Evolutionary conservation across 2,113 vertebrate species (phyloP).

Genomic region (Cheirogaleus medius): DNA sequence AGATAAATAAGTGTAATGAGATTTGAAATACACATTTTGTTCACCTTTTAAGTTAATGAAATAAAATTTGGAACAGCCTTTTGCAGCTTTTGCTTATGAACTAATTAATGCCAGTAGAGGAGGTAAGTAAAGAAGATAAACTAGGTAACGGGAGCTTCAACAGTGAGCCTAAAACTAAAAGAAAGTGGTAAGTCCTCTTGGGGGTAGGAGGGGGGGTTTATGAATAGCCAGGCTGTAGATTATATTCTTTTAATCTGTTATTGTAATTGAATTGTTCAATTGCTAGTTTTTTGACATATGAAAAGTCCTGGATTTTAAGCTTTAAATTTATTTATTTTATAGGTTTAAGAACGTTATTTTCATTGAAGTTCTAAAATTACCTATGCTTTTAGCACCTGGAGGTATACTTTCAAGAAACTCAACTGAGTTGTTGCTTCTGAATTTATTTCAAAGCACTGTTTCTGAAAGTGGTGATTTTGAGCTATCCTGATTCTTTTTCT

Average conservation of each 20-base stretch:
- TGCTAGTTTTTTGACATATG: background rate
- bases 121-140: background rate
- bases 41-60: constrained; percentile 72
- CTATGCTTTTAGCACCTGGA: background rate
- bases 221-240: background rate
- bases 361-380: background rate
- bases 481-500: background rate
- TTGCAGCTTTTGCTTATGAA: constrained; percentile 38
- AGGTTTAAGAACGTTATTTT: background rate
- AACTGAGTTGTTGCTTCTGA: background rate
- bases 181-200: background rate
- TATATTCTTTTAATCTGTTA: background rate
- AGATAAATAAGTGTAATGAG: constrained; percentile 2
- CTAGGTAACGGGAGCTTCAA: background rate
- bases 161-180: background rate
- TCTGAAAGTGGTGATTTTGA: constrained; percentile 14
- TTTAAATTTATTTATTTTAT: constrained; percentile 23
- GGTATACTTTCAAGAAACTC: background rate
- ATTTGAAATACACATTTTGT: constrained; percentile 62
- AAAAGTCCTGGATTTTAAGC: background rate
- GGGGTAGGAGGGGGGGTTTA: rapidly evolving
- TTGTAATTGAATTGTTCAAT: background rate
- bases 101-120: background rate
- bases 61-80: constrained; percentile 70
- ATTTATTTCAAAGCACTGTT: background rate